These are phyloP conservation scores for Peromyscus maniculatus DNA, from an alignment of 2,113 vertebrate genomes.

Conservation along the genomic window DNA sequence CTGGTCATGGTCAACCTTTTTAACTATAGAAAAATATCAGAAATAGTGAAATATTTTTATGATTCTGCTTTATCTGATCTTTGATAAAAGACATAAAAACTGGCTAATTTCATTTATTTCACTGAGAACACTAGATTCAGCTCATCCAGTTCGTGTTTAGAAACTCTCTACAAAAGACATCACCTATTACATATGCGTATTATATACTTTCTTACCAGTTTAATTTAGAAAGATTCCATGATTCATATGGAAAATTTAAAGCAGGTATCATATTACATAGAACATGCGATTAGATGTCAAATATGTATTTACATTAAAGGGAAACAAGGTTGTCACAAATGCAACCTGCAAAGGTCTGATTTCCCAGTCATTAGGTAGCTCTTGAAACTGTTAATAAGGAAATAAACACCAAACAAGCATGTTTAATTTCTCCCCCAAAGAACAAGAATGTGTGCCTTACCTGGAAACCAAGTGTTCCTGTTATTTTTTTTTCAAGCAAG, in stretches of 20 bases:
- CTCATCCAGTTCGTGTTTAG: constrained; percentile 14
- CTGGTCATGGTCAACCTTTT: background rate
- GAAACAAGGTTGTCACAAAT: background rate
- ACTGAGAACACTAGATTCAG: constrained; percentile 3
- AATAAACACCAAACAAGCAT: background rate
- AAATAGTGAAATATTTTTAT: constrained; percentile 8
- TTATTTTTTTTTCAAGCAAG: constrained; percentile 7
- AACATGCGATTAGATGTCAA: constrained; percentile 1
- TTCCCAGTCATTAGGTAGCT: background rate
- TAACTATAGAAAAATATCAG: background rate
- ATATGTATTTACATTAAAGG: constrained; percentile 3
- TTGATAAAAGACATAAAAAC: constrained; percentile 28
- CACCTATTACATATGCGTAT: background rate
- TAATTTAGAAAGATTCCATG: constrained; percentile 37
- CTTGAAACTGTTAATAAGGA: background rate
- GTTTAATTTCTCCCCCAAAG: background rate
- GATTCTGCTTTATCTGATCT: background rate
- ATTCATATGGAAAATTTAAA: constrained; percentile 35
- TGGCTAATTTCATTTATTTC: background rate
- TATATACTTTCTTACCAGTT: constrained; percentile 29
- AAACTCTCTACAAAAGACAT: background rate
- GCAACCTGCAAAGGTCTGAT: background rate
- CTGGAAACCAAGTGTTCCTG: background rate
- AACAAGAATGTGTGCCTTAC: background rate
- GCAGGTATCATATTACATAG: background rate